Percentiles rank a stretch among this genome's conserved stretches.
Conservation (phyloP, 1,140 invertebrate species). For the Lucilia cuprina region DNA sequence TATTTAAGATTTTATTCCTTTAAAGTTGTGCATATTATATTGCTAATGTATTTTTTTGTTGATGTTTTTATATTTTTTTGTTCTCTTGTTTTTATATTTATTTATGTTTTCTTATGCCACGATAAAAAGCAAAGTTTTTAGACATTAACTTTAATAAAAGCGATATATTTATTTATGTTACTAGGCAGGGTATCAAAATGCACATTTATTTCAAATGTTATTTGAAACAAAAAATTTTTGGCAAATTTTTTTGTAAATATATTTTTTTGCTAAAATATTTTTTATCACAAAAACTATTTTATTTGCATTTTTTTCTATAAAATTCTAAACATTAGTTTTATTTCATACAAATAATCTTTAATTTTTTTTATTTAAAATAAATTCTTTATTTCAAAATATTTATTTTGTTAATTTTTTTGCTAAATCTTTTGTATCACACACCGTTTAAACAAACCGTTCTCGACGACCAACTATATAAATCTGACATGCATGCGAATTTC, state of each 20-base stretch:
- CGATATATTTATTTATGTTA: background rate
- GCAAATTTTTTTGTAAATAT: background rate
- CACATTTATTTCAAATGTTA: background rate
- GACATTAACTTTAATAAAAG: background rate
- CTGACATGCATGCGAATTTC: conserved; percentile 19
- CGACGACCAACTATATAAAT: conserved; percentile 18
- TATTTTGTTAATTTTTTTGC: background rate
- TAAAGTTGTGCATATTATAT: background rate
- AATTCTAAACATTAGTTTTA: background rate
- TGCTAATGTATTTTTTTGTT: background rate
- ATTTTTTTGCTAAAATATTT: no score
- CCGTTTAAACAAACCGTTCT: conserved; percentile 5
- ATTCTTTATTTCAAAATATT: background rate
- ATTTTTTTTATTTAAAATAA: background rate
- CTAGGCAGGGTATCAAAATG: background rate
- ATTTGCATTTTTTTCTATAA: background rate
- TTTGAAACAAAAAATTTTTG: background rate
- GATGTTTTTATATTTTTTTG: background rate
- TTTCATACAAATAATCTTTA: no score
- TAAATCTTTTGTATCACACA: background rate
- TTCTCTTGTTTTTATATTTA: background rate
- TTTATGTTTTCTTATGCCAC: background rate
- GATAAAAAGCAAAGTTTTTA: background rate
- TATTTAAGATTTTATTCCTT: background rate
- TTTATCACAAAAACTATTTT: background rate